Conservation (phyloP, 2,113 vertebrate species). For the Eulemur macaco region DNA sequence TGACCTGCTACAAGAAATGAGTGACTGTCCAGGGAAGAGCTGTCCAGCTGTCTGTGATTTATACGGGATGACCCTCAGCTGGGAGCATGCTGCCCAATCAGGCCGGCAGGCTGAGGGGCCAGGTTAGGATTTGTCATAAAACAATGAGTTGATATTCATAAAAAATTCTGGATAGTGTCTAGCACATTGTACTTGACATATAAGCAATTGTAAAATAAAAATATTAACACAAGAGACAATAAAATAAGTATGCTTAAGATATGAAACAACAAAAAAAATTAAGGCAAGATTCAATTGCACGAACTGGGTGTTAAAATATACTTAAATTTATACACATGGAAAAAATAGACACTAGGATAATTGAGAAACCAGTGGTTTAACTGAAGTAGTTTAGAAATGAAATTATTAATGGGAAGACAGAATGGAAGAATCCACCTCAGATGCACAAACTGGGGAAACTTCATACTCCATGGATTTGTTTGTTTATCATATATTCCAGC, state of each 20-base stretch:
- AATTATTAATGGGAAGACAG: background rate
- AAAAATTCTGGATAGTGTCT: background rate
- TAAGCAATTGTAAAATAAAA: background rate
- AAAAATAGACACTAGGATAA: background rate
- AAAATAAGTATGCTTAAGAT: background rate
- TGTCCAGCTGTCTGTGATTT: background rate
- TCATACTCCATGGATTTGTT: accelerated
- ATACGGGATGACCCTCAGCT: too few relatives aligned
- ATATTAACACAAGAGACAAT: background rate
- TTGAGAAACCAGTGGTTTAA: background rate
- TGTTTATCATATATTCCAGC: background rate
- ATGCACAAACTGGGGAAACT: background rate
- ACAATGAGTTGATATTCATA: background rate
- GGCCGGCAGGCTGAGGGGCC: background rate
- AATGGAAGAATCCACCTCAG: background rate
- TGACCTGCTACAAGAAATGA: background rate
- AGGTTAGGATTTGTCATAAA: background rate
- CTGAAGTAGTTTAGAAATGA: background rate
- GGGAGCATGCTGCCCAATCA: accelerated
- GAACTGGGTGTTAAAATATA: background rate
- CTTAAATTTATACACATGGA: background rate
- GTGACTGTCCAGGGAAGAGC: accelerated
- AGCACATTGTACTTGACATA: background rate
- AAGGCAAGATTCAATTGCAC: background rate
- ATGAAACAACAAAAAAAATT: background rate